Conservation (phyloP, 2,113 vertebrate species). For the Cepphus grylle region DNA sequence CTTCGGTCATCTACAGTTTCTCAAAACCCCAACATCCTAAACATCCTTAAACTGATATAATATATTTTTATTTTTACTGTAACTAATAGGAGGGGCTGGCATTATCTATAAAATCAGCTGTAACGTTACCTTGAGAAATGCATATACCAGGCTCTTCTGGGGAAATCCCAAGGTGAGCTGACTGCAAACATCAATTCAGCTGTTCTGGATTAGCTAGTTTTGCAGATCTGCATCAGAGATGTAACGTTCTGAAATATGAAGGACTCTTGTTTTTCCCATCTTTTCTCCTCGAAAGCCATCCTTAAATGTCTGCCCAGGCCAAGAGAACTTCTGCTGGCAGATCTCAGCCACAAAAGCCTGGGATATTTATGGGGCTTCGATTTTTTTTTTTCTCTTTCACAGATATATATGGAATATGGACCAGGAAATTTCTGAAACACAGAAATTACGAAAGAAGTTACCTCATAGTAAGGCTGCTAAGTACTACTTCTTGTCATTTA, state of each 20-base stretch:
- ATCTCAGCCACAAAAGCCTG: not conserved
- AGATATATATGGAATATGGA: too few species aligned
- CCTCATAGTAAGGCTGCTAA: not conserved
- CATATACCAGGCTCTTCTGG: not conserved
- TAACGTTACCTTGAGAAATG: not conserved
- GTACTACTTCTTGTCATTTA: not conserved
- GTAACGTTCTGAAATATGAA: not conserved
- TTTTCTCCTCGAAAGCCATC: not conserved
- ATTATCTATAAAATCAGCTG: not conserved
- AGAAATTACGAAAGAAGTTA: not conserved
- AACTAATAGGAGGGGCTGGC: not conserved
- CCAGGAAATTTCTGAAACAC: not conserved
- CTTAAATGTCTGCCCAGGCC: not conserved
- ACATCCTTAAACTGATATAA: not conserved
- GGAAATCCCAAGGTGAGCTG: not conserved
- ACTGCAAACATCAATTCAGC: not conserved
- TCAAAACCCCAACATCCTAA: not conserved
- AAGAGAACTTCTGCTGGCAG: not conserved
- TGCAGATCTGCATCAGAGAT: not conserved
- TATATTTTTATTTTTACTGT: not conserved
- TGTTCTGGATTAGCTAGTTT: not conserved
- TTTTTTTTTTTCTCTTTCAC: not conserved
- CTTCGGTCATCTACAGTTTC: not conserved
- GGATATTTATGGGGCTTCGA: not conserved
- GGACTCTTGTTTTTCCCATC: not conserved